Evolutionary conservation across 2,113 vertebrate genomes (phyloP).

Genomic region (Struthio camelus): DNA sequence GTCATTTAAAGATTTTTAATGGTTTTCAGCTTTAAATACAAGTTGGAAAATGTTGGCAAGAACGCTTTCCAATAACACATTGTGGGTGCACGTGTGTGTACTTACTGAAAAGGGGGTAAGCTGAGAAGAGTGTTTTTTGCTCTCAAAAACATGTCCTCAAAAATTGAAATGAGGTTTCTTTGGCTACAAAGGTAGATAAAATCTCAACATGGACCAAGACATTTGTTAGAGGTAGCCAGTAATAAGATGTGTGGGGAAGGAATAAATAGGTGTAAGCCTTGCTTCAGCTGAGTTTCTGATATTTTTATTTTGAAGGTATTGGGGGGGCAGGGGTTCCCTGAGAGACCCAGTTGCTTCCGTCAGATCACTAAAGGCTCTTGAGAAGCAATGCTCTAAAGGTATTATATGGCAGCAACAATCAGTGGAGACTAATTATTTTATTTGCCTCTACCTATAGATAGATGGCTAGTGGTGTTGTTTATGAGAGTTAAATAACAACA

Average conservation of each 20-base stretch:
- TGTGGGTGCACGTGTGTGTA: not conserved
- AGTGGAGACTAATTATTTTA: not conserved
- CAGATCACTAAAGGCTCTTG: not conserved
- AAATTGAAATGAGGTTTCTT: not conserved
- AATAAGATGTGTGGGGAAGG: not conserved
- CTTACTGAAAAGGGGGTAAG: not conserved
- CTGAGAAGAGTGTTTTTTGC: not conserved
- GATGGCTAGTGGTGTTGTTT: not conserved
- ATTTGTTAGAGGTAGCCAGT: not conserved
- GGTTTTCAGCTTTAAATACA: not conserved
- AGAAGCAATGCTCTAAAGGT: not conserved
- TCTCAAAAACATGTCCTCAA: not conserved
- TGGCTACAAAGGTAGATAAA: not conserved
- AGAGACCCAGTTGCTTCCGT: not conserved
- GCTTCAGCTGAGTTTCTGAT: not conserved
- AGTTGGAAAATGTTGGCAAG: not conserved
- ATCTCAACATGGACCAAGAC: not conserved
- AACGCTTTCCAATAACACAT: not conserved
- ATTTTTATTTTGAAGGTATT: not conserved
- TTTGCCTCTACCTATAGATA: not conserved
- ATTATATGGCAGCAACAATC: not conserved
- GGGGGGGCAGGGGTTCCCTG: not conserved
- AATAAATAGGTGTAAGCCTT: not conserved
- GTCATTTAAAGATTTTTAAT: not conserved
- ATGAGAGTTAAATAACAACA: not conserved